Evolutionary conservation across 2,888 invertebrate genomes (phyloP).

Genomic region (Metacarcinus magister): DNA sequence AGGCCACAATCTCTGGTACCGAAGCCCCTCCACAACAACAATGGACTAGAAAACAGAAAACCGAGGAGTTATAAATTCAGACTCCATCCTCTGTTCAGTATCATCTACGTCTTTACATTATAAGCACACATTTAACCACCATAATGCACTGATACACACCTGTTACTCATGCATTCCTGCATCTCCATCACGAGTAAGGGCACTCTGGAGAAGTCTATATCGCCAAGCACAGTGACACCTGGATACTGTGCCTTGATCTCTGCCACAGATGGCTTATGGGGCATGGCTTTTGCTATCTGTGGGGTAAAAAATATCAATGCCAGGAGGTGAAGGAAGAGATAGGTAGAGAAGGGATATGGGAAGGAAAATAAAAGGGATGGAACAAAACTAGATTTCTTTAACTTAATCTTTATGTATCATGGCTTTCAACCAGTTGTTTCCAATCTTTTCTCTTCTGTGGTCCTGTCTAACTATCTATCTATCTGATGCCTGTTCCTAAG

Average conservation of each 20-base stretch:
- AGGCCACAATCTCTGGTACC: no score
- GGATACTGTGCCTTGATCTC: constrained; percentile 63
- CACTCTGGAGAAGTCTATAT: constrained; percentile 66
- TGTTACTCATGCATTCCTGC: constrained; percentile 61
- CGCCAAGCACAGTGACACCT: constrained; percentile 64
- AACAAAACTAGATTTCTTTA: no score
- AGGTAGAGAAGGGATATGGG: not conserved
- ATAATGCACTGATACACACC: not conserved
- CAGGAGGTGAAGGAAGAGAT: not conserved
- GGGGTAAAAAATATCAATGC: not conserved
- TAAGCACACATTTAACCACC: not conserved
- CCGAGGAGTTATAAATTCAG: no score
- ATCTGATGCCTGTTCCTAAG: no score
- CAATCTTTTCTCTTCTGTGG: no score
- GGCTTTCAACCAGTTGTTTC: no score
- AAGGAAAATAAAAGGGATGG: not conserved
- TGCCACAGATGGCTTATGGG: constrained; percentile 55
- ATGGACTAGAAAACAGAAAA: not conserved
- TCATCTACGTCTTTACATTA: not conserved
- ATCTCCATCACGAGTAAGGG: constrained; percentile 63
- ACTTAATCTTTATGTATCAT: no score
- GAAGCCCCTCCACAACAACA: no score
- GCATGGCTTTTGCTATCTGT: constrained; percentile 55
- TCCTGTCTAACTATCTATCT: no score
- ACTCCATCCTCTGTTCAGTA: not conserved